Evolutionary conservation across 2,113 vertebrate species (phyloP).

Genomic region (Uria aalge): DNA sequence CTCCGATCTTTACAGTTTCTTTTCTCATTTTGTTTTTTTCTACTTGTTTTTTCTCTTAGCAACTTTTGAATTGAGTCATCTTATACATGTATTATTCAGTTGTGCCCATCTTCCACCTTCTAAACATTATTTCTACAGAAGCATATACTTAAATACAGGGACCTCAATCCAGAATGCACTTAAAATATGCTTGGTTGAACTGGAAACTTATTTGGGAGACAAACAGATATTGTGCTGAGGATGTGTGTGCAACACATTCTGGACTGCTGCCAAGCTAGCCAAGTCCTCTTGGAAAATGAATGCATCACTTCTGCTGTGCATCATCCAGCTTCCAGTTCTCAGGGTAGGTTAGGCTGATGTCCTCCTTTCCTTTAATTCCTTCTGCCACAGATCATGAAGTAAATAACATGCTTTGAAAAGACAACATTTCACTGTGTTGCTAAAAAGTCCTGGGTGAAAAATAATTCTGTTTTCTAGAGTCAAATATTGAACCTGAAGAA

Average conservation of each 20-base stretch:
- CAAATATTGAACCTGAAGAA: background rate
- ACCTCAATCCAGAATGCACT: background rate
- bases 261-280: background rate
- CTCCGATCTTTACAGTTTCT: background rate
- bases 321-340: background rate
- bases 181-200: background rate
- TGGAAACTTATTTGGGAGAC: background rate
- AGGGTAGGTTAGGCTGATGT: background rate
- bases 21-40: background rate
- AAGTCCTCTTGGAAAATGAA: background rate
- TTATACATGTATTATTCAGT: background rate
- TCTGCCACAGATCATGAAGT: background rate
- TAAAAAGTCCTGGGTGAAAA: background rate
- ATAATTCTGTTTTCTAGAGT: background rate
- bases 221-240: background rate
- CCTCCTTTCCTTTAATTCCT: background rate
- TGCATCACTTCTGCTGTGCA: background rate
- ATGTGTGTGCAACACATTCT: background rate
- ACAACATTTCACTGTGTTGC: background rate
- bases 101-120: background rate
- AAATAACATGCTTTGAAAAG: background rate
- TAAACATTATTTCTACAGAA: background rate
- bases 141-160: background rate
- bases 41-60: background rate
- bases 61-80: background rate